A percentile compares a stretch with the other conserved stretches of the same genome.
Conservation (phyloP, 2,888 invertebrate genomes). For the Amaurobius ferox region DNA sequence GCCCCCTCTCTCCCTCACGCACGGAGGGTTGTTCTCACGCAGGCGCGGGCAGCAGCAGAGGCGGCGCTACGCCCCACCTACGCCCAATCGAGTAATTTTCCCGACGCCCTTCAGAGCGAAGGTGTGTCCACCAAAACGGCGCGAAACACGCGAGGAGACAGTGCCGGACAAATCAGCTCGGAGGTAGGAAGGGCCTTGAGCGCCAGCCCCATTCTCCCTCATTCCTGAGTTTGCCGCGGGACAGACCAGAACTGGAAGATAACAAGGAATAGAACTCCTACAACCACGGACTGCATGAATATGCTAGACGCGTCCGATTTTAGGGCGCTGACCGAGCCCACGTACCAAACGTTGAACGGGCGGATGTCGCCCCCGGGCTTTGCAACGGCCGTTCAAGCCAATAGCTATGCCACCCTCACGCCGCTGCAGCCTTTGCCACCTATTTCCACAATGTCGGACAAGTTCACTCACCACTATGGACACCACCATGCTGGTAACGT, state of each 20-base stretch:
- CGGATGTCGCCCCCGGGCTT: slow-evolving; percentile 87
- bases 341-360: slow-evolving; percentile 94
- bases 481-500: slow-evolving; percentile 69
- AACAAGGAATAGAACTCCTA: not conserved
- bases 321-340: slow-evolving; percentile 87
- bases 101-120: slow-evolving; percentile 40
- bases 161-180: not conserved
- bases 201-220: not conserved
- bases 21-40: not conserved
- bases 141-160: slow-evolving; percentile 42
- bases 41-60: slow-evolving; percentile 17
- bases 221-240: not conserved
- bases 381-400: slow-evolving; percentile 74
- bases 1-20: slow-evolving; percentile 36
- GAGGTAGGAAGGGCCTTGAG: not conserved
- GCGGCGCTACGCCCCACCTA: slow-evolving; percentile 3
- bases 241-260: not conserved
- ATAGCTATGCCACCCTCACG: slow-evolving; percentile 92
- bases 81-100: slow-evolving; percentile 64
- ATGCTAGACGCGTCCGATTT: slow-evolving; percentile 87
- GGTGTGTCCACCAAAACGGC: slow-evolving; percentile 50
- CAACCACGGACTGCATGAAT: slow-evolving; percentile 61
- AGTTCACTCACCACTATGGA: slow-evolving; percentile 84
- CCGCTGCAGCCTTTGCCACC: slow-evolving; percentile 97
- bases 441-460: slow-evolving; percentile 98